Evolutionary conservation across 2,797 vertebrate genomes (phyloP).

Genomic region (Sardinella longiceps): DNA sequence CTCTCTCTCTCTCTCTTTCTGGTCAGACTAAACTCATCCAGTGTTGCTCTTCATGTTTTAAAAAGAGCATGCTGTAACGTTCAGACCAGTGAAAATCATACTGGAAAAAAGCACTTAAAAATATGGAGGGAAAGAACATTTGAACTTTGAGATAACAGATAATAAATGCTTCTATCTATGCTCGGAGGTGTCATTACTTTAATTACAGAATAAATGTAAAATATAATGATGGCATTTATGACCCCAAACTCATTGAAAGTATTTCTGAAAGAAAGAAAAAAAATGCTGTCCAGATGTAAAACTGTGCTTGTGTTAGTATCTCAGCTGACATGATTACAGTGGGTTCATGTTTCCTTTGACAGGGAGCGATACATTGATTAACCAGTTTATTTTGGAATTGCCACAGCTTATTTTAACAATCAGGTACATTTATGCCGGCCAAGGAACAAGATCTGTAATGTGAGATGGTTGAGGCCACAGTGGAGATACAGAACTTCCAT

Average conservation of each 20-base stretch:
- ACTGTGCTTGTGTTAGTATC: not conserved
- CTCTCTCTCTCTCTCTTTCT: not conserved
- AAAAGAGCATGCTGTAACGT: not conserved
- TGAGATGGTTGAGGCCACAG: not conserved
- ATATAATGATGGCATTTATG: not conserved
- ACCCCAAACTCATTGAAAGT: not conserved
- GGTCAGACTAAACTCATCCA: not conserved
- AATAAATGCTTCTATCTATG: not conserved
- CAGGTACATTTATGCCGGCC: not conserved
- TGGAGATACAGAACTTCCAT: not conserved
- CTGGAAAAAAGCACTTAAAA: not conserved
- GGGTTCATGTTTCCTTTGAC: slow-evolving; percentile 12
- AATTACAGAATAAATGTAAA: too few relatives aligned
- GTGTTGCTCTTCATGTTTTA: not conserved
- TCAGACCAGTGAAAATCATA: not conserved
- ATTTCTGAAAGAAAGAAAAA: not conserved
- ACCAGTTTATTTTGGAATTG: slow-evolving; percentile 15
- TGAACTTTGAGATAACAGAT: not conserved
- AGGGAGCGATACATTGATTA: slow-evolving; percentile 15
- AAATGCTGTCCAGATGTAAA: slow-evolving; percentile 4
- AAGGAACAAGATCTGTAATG: not conserved
- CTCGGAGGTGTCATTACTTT: not conserved
- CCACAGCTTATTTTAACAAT: slow-evolving; percentile 22
- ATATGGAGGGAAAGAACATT: not conserved
- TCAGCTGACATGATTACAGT: not conserved